These are phyloP conservation scores for Bovichtus variegatus DNA, from an alignment of 2,797 vertebrate genomes.

Conservation along the genomic window DNA sequence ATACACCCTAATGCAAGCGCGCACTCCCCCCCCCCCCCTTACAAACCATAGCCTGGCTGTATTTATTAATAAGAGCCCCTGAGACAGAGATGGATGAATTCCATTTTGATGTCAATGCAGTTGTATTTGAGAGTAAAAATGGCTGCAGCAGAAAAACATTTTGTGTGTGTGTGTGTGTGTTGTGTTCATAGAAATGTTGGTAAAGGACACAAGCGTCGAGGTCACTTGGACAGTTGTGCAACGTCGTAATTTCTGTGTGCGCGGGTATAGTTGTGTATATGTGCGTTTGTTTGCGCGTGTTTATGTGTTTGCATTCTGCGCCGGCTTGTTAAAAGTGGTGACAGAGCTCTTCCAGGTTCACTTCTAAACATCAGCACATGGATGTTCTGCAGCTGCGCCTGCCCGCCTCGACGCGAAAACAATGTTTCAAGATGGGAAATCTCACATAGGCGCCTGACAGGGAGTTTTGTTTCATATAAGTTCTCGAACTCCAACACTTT, in stretches of 20 bases:
- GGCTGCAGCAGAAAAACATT: slow-evolving; percentile 35
- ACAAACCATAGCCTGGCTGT: slow-evolving; percentile 52
- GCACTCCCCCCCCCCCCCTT: slow-evolving; percentile 33
- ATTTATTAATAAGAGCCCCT: slow-evolving; percentile 72
- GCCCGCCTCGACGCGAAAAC: slow-evolving; percentile 7
- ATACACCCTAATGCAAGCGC: slow-evolving; percentile 39
- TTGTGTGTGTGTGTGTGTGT: slow-evolving; percentile 37
- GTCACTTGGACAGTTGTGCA: slow-evolving; percentile 48
- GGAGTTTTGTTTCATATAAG: slow-evolving; percentile 32
- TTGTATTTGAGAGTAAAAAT: slow-evolving; percentile 67
- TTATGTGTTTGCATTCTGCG: slow-evolving; percentile 45
- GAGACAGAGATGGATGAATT: slow-evolving; percentile 84
- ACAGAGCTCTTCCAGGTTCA: slow-evolving; percentile 52
- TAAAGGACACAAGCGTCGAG: slow-evolving; percentile 63
- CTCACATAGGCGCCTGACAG: slow-evolving; percentile 24
- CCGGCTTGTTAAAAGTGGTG: slow-evolving; percentile 59
- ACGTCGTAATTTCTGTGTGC: slow-evolving; percentile 32
- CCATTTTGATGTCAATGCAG: slow-evolving; percentile 77
- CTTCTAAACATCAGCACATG: slow-evolving; percentile 58
- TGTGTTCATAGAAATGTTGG: slow-evolving; percentile 49
- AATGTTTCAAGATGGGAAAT: slow-evolving; percentile 26
- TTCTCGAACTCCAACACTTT: slow-evolving; percentile 46
- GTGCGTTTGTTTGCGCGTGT: slow-evolving; percentile 34
- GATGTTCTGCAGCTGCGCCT: slow-evolving; percentile 63
- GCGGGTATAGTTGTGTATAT: background rate